phyloP scores from a whole-genome alignment of 2,888 invertebrate species.

The Podabrus alpinus region DNA sequence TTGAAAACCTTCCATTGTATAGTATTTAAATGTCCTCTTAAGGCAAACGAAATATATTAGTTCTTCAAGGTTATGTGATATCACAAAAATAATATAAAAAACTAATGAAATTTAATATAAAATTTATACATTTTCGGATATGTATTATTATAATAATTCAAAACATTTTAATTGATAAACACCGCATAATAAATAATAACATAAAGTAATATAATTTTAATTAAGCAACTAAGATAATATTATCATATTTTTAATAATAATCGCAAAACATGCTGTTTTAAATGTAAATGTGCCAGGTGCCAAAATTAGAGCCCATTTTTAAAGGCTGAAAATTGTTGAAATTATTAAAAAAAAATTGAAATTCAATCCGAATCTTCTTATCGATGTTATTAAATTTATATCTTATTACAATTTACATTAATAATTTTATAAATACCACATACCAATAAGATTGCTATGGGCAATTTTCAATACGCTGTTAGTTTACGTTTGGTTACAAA shows the following conservation, averaged over 20 bases:
- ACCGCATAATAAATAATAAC: neutral
- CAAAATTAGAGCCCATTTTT: no score
- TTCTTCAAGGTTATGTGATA: neutral
- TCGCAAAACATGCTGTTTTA: neutral
- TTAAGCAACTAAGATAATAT: neutral
- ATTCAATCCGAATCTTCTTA: no score
- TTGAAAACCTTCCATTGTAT: neutral
- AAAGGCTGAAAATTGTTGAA: no score
- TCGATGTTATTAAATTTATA: no score
- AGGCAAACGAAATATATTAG: neutral
- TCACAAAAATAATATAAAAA: neutral
- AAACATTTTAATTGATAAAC: neutral
- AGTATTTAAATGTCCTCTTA: neutral
- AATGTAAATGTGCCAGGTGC: no score
- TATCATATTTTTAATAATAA: neutral
- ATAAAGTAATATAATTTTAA: neutral
- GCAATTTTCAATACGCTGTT: no score
- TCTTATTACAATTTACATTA: no score
- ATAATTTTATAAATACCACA: no score
- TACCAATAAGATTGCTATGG: no score
- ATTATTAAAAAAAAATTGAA: no score
- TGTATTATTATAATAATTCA: neutral
- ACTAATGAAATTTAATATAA: neutral
- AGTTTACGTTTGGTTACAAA: no score
- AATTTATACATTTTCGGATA: neutral